phyloP scores from a whole-genome alignment of 2,113 vertebrate genomes.

The Trematocara nigrifrons region DNA sequence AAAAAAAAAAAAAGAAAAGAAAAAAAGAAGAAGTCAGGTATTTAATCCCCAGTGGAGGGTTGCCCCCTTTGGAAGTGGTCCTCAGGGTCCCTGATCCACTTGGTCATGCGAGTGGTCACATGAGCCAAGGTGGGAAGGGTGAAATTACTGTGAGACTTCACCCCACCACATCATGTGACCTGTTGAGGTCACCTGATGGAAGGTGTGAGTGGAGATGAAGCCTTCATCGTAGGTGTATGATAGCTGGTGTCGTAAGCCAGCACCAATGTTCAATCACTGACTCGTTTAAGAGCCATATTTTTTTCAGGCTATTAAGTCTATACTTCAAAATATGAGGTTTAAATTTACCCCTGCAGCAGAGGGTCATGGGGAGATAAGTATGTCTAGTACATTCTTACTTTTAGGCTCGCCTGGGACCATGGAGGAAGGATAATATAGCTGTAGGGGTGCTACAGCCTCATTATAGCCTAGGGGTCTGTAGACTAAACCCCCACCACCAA shows the following conservation, averaged over 20 bases:
- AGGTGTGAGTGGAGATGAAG: background rate
- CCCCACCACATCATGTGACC: background rate
- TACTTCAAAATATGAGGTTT: background rate
- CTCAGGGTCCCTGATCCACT: background rate
- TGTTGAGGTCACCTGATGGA: background rate
- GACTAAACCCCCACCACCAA: background rate
- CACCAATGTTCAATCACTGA: background rate
- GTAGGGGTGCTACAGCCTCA: background rate
- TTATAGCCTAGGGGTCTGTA: slow-evolving; percentile 25
- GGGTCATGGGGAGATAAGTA: background rate
- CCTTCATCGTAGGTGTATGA: background rate
- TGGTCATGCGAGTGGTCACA: background rate
- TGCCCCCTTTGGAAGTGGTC: background rate
- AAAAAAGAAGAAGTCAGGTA: fast-evolving
- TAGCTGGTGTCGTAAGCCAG: background rate
- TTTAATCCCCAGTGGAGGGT: background rate
- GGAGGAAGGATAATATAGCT: background rate
- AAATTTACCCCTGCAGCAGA: background rate
- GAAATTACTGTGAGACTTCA: background rate
- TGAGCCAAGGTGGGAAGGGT: background rate
- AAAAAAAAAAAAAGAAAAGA: fast-evolving
- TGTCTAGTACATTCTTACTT: background rate
- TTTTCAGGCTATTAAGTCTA: background rate
- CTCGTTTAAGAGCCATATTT: background rate
- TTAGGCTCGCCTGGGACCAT: background rate